Percentiles rank a stretch among this genome's conserved stretches.
phyloP scores from a whole-genome alignment of 2,888 invertebrate genomes.

The Acanthococcus lagerstroemiae region DNA sequence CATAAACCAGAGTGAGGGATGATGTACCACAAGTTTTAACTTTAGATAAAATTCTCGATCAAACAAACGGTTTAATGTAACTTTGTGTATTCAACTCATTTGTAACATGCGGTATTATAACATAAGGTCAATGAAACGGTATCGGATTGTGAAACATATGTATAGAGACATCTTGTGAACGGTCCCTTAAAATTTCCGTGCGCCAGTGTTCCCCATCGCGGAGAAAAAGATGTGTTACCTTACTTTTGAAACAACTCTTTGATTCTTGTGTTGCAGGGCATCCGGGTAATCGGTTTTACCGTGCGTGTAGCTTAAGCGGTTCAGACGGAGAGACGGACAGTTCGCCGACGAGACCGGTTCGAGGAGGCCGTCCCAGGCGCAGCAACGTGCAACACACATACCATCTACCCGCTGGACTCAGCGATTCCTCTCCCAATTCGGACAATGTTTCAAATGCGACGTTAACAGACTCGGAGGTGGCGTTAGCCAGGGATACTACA shows the following conservation, averaged over 20 bases:
- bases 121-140: too few species aligned
- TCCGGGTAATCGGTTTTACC: slow-evolving; percentile 31
- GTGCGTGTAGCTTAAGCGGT: slow-evolving; percentile 28
- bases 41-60: too few species aligned
- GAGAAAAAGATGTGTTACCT: too few species aligned
- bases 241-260: background rate
- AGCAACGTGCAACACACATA: slow-evolving; percentile 22
- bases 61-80: too few species aligned
- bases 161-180: too few species aligned
- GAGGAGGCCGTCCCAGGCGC: slow-evolving; percentile 17
- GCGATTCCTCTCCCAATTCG: slow-evolving; percentile 41
- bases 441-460: slow-evolving; percentile 80
- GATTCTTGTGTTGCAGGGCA: slow-evolving; percentile 8
- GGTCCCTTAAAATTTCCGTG: too few species aligned
- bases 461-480: slow-evolving; percentile 71
- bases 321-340: slow-evolving; percentile 29
- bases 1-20: too few species aligned
- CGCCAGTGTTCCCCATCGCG: too few species aligned
- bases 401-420: slow-evolving; percentile 26
- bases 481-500: slow-evolving; percentile 68
- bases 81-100: too few species aligned
- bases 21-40: too few species aligned
- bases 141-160: too few species aligned
- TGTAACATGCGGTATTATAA: too few species aligned
- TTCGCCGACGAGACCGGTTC: slow-evolving; percentile 27